A percentile compares a stretch with the other conserved stretches of the same genome.
phyloP scores from a whole-genome alignment of 1,140 invertebrate genomes.

The Psix sp. region DNA sequence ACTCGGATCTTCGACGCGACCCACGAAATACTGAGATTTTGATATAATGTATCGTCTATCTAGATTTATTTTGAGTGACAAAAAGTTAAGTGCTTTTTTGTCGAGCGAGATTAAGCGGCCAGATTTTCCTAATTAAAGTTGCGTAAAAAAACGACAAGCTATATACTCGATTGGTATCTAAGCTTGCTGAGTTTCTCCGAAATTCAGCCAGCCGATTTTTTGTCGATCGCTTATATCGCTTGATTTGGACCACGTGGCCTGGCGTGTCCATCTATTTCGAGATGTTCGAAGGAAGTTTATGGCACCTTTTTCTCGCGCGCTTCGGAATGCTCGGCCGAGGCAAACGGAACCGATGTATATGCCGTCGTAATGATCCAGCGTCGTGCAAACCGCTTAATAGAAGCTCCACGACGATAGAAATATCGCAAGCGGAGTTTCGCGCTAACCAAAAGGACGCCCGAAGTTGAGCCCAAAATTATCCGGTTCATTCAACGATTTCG shows the following conservation, averaged over 20 bases:
- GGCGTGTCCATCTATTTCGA: slow-evolving; percentile 60
- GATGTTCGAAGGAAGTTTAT: slow-evolving; percentile 55
- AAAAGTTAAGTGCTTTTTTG: slow-evolving; percentile 5
- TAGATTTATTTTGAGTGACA: slow-evolving; percentile 23
- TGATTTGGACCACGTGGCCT: slow-evolving; percentile 62
- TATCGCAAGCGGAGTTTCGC: slow-evolving; percentile 36
- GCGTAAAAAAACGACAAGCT: not conserved
- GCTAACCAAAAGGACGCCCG: slow-evolving; percentile 22
- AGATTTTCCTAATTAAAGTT: slow-evolving; percentile 35
- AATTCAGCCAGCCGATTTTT: slow-evolving; percentile 5
- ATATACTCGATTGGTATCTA: slow-evolving; percentile 18
- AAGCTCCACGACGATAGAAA: slow-evolving; percentile 55
- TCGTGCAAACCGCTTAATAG: slow-evolving; percentile 37
- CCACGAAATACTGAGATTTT: slow-evolving; percentile 17
- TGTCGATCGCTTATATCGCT: too few species aligned
- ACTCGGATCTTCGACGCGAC: slow-evolving; percentile 27
- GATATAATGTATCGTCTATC: slow-evolving; percentile 7
- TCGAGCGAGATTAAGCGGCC: slow-evolving; percentile 1
- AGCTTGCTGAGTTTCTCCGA: slow-evolving; percentile 7
- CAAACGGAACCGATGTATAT: slow-evolving; percentile 5
- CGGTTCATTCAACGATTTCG: slow-evolving; percentile 36
- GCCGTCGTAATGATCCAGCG: slow-evolving; percentile 49
- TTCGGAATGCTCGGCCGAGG: slow-evolving; percentile 31
- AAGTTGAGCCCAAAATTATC: slow-evolving; percentile 48
- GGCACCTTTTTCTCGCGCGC: slow-evolving; percentile 29